Base-by-base conservation (phyloP, 2,113 vertebrate genomes). In the Uria lomvia region DNA sequence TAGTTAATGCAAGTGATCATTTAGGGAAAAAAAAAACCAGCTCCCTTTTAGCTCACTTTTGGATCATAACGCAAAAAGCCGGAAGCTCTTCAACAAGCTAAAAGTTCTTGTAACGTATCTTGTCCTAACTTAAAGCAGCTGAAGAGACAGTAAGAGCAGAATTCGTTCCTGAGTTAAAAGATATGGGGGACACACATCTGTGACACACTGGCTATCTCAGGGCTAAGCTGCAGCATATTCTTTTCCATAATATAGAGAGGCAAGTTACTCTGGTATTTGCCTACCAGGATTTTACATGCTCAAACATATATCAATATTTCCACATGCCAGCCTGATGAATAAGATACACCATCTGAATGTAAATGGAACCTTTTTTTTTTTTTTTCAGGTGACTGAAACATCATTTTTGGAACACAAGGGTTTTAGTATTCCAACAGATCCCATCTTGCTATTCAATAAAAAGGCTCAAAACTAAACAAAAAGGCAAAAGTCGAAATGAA, bases 281-380 rank as follows among this genome's bases (percentile, higher is more conserved):
- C 73, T 60, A 89, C 66, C 49, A 92, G 76, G 56, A 87, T 60
- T 85, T 63, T 81, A 87, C 92, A 59, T 70, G 93, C 67, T 95
- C 50, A 91, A 86, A 94, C 62, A 75, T 36, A n/a, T 11, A 79
- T 85, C 56, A 50, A 7, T 80, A 91, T 73, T 63, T 42, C 29
- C 59, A 63, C 24, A 11, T 67, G 86, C 59, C 88, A 94, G 71
- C 62, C 49, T 27, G n/a, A 32, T 58, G 77, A 87, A 47, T 63
- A 85, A 66, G 50, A 66, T 85, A 56, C 11, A 55, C 19, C 74
- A 76, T 34, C 76, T 38, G 53, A 90, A 75, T 18, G 26, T 34
- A 79, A 86, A 78, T 0, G 1, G 60, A 82, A 15, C 7, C 0
- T 0, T 9, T 49, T 74, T 14, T 63, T 47, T 77, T 47, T 88